Evolutionary conservation across 1,140 invertebrate species (phyloP), one percentile per base, ranked within the genome.

Genomic region (Drosophila ironensis): DNA sequence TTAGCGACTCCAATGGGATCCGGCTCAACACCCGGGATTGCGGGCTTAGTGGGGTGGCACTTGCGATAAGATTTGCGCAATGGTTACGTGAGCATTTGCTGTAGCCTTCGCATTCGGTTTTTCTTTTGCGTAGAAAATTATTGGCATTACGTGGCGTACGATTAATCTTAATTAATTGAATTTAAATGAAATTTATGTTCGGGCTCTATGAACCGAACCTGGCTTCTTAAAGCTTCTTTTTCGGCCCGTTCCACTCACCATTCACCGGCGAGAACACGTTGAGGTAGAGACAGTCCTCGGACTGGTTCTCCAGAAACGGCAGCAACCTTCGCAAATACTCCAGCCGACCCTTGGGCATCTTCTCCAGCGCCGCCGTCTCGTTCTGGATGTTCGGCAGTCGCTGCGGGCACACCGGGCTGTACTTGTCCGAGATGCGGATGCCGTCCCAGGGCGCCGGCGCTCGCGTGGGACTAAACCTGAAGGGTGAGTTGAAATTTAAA

Each of bases 271-370:
- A 94, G 90, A 98, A 99, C 73, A 99, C 96, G 89, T 99, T 99
- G 78, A 99, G 92, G 89, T 98, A 98, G 17, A 99, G 93, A 87
- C 98, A 99, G 91, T 99, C 98, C 92, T 99, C 98, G 74, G 95
- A 97, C 90, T 99, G 97, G 86, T 98, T 96, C 77, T 93, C 93
- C 47, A 99, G 91, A 90, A 95, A 94, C 4, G 96, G 96, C 64
- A 96, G 90, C 45, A 98, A 91, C 73, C 96, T 92, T 70, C 94
- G 94, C 17, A 99, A 91, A 84, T 97, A 96, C 74, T 97, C 95
- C 37, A 98, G 91, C 8, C 97, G 92, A n/a, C 96, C 97, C 81
- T 94, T 95, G 2, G 97, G 97, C 94, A 98, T 97, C 48, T 93
- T 93, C 70, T 94, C 93, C 48, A 97, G 90, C 1, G 94, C 94